A percentile compares a stretch with the other conserved stretches of the same genome.
Evolutionary conservation across 2,113 vertebrate genomes (phyloP).

Genomic region (Cynocephalus volans): DNA sequence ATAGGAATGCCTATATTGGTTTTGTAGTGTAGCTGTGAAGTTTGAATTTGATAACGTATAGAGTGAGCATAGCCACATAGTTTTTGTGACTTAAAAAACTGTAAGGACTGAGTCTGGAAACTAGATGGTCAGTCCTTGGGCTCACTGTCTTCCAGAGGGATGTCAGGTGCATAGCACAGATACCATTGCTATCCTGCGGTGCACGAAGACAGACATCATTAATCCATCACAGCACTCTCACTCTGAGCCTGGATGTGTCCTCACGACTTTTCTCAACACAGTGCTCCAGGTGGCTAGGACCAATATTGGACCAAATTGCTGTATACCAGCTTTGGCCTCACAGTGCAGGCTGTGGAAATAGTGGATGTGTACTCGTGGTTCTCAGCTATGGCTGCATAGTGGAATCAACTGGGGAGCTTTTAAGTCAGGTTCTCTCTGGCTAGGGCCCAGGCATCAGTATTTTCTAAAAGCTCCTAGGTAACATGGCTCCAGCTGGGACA

Average conservation of each 20-base stretch:
- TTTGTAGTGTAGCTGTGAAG: neutral
- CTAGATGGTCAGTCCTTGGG: neutral
- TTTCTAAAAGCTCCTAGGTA: neutral
- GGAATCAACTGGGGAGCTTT: neutral
- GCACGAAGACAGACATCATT: neutral
- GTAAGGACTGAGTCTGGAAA: neutral
- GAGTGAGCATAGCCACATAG: neutral
- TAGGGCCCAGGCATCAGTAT: neutral
- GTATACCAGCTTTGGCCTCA: neutral
- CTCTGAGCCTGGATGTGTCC: neutral
- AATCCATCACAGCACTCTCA: neutral
- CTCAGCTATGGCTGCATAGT: neutral
- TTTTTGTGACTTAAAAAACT: neutral
- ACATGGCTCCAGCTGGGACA: neutral
- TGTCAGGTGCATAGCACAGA: neutral
- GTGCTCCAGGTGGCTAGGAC: neutral
- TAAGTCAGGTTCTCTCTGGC: neutral
- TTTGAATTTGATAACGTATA: neutral
- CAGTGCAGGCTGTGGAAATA: neutral
- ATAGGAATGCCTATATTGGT: rapidly evolving
- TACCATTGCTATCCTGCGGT: neutral
- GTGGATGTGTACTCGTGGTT: neutral
- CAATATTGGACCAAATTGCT: neutral
- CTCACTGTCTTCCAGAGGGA: neutral
- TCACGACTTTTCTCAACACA: neutral